Percentiles rank a stretch among this genome's conserved stretches.
These are phyloP conservation scores for Oegoconia quadripuncta DNA, from an alignment of 2,888 invertebrate species.

Conservation along the genomic window DNA sequence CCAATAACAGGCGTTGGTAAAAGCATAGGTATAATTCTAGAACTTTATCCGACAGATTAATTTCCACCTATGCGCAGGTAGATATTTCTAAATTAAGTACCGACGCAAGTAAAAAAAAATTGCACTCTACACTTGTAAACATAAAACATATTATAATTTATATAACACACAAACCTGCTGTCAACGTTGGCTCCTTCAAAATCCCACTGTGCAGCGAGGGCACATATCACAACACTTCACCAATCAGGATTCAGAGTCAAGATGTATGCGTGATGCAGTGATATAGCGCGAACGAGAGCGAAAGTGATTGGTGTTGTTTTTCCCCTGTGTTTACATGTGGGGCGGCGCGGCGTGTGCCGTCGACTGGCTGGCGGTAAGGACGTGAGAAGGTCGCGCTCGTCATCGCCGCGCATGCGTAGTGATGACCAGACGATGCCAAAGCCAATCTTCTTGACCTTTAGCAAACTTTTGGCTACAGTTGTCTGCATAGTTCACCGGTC, in stretches of 20 bases:
- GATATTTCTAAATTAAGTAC: too few relatives aligned
- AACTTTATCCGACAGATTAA: too few relatives aligned
- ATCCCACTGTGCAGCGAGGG: conserved; percentile 27
- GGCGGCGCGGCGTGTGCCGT: conserved; percentile 61
- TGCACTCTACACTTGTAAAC: too few relatives aligned
- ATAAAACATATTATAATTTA: neutral
- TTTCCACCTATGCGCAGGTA: neutral
- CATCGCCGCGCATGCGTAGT: conserved; percentile 63
- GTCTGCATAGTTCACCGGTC: conserved; percentile 1
- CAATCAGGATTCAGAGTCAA: too few relatives aligned
- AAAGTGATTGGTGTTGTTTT: conserved; percentile 44
- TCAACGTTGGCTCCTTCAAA: conserved; percentile 23
- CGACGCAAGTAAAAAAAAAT: too few relatives aligned
- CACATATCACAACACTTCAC: conserved; percentile 47
- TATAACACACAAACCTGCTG: conserved; percentile 36
- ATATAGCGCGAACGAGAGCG: conserved; percentile 39
- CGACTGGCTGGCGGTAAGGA: conserved; percentile 58
- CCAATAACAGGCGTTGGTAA: conserved; percentile 1
- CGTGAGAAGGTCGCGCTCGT: conserved; percentile 66
- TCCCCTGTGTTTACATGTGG: conserved; percentile 56
- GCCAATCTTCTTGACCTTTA: conserved; percentile 45
- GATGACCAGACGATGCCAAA: conserved; percentile 31
- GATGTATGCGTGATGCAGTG: conserved; percentile 20
- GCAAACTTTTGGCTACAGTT: conserved; percentile 28
- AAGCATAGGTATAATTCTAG: too few relatives aligned